A percentile compares a stretch with the other conserved stretches of the same genome.
These are phyloP conservation scores for Oophaga pumilio DNA, from an alignment of 2,113 vertebrate genomes.

Conservation along the genomic window DNA sequence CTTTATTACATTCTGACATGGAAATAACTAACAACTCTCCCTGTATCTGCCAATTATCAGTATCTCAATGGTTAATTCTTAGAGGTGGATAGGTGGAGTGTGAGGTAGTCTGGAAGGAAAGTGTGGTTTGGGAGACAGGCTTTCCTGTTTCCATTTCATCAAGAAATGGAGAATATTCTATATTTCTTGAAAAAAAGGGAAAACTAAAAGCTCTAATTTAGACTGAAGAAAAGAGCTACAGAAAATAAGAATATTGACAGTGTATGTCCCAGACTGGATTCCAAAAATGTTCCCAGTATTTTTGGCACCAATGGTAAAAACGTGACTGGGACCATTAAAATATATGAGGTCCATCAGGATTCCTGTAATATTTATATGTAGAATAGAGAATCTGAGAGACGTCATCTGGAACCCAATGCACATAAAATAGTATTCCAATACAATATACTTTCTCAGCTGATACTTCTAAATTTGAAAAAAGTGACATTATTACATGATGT, in stretches of 20 bases:
- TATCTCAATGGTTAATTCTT: neutral
- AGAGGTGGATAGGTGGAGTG: neutral
- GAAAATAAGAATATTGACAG: neutral
- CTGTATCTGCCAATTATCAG: neutral
- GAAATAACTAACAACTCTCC: neutral
- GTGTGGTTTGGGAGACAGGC: neutral
- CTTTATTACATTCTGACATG: neutral
- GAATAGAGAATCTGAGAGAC: neutral
- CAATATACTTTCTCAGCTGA: too few relatives aligned
- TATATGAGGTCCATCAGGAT: too few relatives aligned
- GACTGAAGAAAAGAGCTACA: neutral
- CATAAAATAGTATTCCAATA: neutral
- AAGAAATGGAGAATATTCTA: neutral
- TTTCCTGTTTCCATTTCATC: slow-evolving; percentile 17
- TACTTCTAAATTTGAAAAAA: neutral
- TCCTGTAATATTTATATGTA: neutral
- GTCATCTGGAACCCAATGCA: too few relatives aligned
- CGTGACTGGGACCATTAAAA: too few relatives aligned
- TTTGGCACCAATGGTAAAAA: neutral
- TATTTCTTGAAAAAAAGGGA: neutral
- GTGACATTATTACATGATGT: neutral
- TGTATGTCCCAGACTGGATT: neutral
- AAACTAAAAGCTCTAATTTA: neutral
- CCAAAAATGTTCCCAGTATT: too few relatives aligned
- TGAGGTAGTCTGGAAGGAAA: neutral